Evolutionary conservation across 2,888 invertebrate genomes (phyloP).

Genomic region (Apoda limacodes): DNA sequence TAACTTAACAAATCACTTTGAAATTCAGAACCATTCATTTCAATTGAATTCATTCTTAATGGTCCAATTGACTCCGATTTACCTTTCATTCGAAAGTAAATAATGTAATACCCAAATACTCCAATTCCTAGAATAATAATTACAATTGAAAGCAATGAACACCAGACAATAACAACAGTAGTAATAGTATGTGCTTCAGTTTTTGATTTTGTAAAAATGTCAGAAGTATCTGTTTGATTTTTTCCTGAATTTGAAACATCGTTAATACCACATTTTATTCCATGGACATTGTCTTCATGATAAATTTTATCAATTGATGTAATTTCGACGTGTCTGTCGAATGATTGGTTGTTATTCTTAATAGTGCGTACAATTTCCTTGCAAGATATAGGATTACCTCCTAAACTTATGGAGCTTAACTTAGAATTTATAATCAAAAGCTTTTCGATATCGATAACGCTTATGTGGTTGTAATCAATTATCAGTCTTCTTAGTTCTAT

Average conservation of each 20-base stretch:
- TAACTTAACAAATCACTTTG: slow-evolving; percentile 25
- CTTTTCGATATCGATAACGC: slow-evolving; percentile 35
- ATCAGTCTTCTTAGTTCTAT: slow-evolving; percentile 36
- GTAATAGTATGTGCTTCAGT: slow-evolving; percentile 15
- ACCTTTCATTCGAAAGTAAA: slow-evolving; percentile 15
- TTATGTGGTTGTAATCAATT: slow-evolving; percentile 36
- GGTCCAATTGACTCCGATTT: slow-evolving; percentile 26
- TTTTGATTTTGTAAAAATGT: slow-evolving; percentile 3
- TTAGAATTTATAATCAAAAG: slow-evolving; percentile 35
- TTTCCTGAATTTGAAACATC: slow-evolving; percentile 13
- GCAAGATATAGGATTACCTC: slow-evolving; percentile 51
- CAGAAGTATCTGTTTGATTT: slow-evolving; percentile 2
- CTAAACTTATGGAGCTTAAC: slow-evolving; percentile 40
- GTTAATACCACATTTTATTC: slow-evolving; percentile 46
- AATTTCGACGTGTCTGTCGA: slow-evolving; percentile 31
- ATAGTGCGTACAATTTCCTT: slow-evolving; percentile 42
- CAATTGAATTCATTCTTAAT: slow-evolving; percentile 31
- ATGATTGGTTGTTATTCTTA: slow-evolving; percentile 27
- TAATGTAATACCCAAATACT: no score
- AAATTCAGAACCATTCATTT: slow-evolving; percentile 31
- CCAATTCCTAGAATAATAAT: slow-evolving; percentile 18
- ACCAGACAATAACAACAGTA: slow-evolving; percentile 23
- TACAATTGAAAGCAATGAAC: slow-evolving; percentile 25
- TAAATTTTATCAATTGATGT: slow-evolving; percentile 51
- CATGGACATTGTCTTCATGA: slow-evolving; percentile 56